These are phyloP conservation scores for Pelecanoides urinatrix DNA, from an alignment of 2,113 vertebrate genomes.

Conservation along the genomic window DNA sequence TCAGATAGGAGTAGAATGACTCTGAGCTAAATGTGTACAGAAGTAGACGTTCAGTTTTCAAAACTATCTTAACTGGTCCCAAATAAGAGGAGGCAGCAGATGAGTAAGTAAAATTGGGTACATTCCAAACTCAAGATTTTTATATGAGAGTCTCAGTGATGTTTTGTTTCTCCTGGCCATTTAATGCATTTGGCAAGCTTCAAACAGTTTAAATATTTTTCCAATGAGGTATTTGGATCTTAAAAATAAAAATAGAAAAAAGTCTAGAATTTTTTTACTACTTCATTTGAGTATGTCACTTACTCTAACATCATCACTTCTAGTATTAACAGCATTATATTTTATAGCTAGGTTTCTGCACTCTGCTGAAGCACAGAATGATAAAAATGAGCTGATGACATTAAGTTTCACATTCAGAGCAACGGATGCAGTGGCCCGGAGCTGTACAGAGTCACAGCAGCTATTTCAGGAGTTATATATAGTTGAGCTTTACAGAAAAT, in stretches of 20 bases:
- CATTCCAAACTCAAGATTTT: conserved; percentile 12
- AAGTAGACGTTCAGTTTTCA: neutral
- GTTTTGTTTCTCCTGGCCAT: conserved; percentile 33
- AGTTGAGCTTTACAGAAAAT: neutral
- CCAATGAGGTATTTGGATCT: conserved; percentile 32
- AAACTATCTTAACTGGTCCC: neutral
- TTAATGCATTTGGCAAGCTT: conserved; percentile 49
- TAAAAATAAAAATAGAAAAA: neutral
- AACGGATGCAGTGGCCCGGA: neutral
- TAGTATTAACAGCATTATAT: neutral
- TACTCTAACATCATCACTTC: neutral
- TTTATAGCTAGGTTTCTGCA: neutral
- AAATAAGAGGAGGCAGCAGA: neutral
- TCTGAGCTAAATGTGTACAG: neutral
- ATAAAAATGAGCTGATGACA: neutral
- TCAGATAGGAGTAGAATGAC: neutral
- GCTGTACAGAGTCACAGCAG: neutral
- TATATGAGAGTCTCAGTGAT: neutral
- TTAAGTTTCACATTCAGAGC: neutral
- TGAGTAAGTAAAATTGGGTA: conserved; percentile 5
- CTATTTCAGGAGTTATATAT: conserved; percentile 6
- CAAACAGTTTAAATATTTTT: conserved; percentile 39
- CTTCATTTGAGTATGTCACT: conserved; percentile 16
- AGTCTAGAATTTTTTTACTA: neutral
- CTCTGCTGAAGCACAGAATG: neutral